A percentile compares a stretch with the other conserved stretches of the same genome.
Evolutionary conservation across 2,113 vertebrate species (phyloP).

Genomic region (Pseudorhombus dupliciocellatus): DNA sequence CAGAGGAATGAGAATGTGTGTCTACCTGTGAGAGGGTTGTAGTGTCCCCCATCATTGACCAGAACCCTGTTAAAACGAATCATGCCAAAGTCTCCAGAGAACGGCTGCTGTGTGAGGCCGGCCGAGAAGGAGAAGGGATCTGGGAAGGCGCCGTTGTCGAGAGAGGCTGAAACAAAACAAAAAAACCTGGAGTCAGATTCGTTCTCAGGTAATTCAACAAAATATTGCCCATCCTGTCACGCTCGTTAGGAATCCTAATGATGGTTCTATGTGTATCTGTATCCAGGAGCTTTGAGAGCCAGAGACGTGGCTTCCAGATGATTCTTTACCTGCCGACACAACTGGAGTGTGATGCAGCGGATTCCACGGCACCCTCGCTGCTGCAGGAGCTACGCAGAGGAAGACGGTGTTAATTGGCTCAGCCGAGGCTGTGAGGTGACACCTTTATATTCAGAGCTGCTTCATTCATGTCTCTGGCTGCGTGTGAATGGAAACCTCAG

Average conservation of each 20-base stretch:
- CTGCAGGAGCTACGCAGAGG: constrained; percentile 45
- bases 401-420: not conserved
- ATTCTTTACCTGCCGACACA: constrained; percentile 70
- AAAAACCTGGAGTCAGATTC: not conserved
- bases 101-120: constrained; percentile 86
- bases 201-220: not conserved
- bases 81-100: constrained; percentile 82
- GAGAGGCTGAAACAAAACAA: constrained; percentile 45
- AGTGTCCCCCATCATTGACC: constrained; percentile 93
- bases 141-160: constrained; percentile 34
- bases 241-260: too few relatives aligned
- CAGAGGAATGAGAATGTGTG: not conserved
- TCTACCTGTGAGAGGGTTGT: constrained; percentile 87
- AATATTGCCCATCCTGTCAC: not conserved
- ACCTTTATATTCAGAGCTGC: constrained; percentile 1
- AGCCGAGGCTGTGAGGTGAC: not conserved
- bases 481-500: not conserved
- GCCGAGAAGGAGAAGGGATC: constrained; percentile 91
- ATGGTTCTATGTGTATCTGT: not conserved
- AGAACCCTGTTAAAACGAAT: constrained; percentile 93
- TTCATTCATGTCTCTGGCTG: not conserved
- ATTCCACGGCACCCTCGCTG: constrained; percentile 66
- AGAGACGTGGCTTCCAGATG: not conserved
- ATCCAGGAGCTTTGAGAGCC: not conserved
- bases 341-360: constrained; percentile 36